Base-by-base conservation (phyloP, 1,140 invertebrate species). In the Meloidogyne hapla region DNA sequence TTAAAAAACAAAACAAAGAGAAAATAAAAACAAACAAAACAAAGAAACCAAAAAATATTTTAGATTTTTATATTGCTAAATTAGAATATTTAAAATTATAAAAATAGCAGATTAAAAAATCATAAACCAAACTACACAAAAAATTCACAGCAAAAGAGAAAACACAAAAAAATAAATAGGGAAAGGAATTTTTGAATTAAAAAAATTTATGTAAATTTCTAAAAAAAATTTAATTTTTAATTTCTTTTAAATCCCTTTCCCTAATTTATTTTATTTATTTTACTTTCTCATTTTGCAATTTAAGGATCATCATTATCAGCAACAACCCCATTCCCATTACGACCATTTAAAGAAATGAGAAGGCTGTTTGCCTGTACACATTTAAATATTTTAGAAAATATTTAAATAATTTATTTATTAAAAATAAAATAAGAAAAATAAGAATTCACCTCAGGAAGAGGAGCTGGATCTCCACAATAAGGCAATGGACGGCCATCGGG, bases 401-500 rank as follows among this genome's bases (percentile, higher is more conserved):
- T 42, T 42, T 13, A 13, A 15, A 48, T 48, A n/a, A 56, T n/a
- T n/a, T 56, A 56, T 56, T 56, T 48, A 1, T 5, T 3, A 48
- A 48, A 48, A 18, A 48, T 3, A 18, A 2, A 18, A 5, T 48
- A 4, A 18, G 18, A 48, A 48, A 48, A 18, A 42, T 42, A 2
- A 42, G 12, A 56, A 6, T n/a, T 12, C 25, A 73, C 71, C 56
- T 73, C 71, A 10, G 48, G 12, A 4, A 73, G 33, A 0, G 71
- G 71, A 26, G 71, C 71, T 4, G 71, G 48, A 42, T 76, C 75
- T 18, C 75, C 94, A 90, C 95, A 98, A 79, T 94, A 94, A 33
- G 93, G 93, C 81, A 97, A 88, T 75, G 95, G 95, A 82, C 97
- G 90, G 76, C 95, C 95, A 88, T 97, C 94, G 21, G 92, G 90